Base-by-base conservation (phyloP, 2,113 vertebrate species). In the Lanius ludovicianus region DNA sequence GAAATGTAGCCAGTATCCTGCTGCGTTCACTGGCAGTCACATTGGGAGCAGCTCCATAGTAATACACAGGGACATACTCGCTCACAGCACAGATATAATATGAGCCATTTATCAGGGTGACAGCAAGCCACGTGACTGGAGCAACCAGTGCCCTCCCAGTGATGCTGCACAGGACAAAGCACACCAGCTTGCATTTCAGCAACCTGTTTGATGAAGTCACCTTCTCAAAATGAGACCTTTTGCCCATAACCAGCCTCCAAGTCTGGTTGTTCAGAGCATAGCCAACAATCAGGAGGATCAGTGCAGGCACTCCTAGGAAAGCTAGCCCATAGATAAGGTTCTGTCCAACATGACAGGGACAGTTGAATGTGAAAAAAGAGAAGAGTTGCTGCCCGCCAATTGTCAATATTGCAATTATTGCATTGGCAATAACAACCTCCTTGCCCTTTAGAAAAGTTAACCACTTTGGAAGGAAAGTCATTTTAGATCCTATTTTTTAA, bases 31-130 rank as follows among this genome's bases (percentile, higher is more conserved):
- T 68, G 10, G 30, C 71, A 0, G 89, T 96, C 10, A 96, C 2
- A 0, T 98, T 97, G 5, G 65, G 68, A 86, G 96, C 89, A 42
- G 42, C 69, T 11, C 57, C 89, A 5, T 97, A 97, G 30, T 94
- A 96, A n/a, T 96, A 47, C 49, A 68, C 68, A 1, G 97, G 84
- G 7, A 86, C 88, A 19, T 95, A 98, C 67, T 98, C 97, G 1
- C 98, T 98, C 35, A 97, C 69, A 13, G 98, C 98, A 53, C 98
- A 98, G 46, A 97, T 93, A 4, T 98, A 98, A 46, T 98, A 98
- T 0, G 96, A 98, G 28, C 98, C 98, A 19, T 96, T 98, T 68
- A 98, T 93, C 87, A 98, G 91, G 24, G 98, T 98, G 20, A 97
- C 95, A 4, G 97, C 97, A 31, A 98, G 81, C 98, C 98, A 98